These are phyloP conservation scores for Drosophila hawaiiensis DNA, from an alignment of 2,888 invertebrate species.

Conservation along the genomic window DNA sequence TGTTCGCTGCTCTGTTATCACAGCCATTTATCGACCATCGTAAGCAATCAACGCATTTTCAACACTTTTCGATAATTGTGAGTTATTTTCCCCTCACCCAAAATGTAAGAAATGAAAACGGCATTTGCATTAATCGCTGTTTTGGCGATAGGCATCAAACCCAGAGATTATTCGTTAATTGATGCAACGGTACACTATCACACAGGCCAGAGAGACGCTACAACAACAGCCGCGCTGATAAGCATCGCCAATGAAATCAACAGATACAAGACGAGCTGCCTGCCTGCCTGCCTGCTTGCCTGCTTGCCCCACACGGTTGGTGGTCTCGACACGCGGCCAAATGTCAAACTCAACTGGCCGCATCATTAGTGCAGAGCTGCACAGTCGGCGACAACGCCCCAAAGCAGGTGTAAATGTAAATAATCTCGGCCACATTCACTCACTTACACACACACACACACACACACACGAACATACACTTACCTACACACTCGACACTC, in stretches of 20 bases:
- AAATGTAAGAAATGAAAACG: conserved; percentile 2
- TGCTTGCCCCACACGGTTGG: conserved; percentile 58
- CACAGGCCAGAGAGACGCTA: background rate
- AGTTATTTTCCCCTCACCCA: conserved; percentile 58
- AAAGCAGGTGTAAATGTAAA: conserved; percentile 78
- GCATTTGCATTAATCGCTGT: conserved; percentile 75
- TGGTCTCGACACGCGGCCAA: conserved; percentile 68
- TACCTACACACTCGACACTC: conserved; percentile 37
- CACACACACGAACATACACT: conserved; percentile 10
- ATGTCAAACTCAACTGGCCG: conserved; percentile 68
- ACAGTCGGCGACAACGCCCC: conserved; percentile 45
- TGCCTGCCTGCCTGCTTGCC: background rate
- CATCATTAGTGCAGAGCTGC: conserved; percentile 66
- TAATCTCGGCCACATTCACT: conserved; percentile 72
- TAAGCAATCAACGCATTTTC: conserved; percentile 69
- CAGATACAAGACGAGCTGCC: conserved; percentile 40
- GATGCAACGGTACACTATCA: conserved; percentile 57
- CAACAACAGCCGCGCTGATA: conserved; percentile 49
- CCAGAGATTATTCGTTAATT: conserved; percentile 72
- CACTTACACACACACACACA: conserved; percentile 31
- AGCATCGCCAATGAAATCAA: conserved; percentile 63
- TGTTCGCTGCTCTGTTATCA: conserved; percentile 33
- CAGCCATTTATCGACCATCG: conserved; percentile 45
- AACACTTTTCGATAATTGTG: conserved; percentile 77
- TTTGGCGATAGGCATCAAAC: conserved; percentile 67